These are phyloP conservation scores for Triplophysa rosa DNA, from an alignment of 2,113 vertebrate genomes.

Conservation along the genomic window DNA sequence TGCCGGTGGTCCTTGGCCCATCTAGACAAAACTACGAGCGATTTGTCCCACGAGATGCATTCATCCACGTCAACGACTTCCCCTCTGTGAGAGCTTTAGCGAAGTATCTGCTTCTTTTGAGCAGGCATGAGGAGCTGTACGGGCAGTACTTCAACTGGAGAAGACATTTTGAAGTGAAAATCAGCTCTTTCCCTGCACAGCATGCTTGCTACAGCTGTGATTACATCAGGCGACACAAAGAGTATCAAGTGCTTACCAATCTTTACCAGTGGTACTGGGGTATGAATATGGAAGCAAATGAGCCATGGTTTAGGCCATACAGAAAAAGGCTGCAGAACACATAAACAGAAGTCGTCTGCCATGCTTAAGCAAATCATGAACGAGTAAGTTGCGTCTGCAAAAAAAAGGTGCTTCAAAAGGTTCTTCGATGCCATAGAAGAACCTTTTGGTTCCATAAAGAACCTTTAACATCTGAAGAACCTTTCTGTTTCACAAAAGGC, in stretches of 20 bases:
- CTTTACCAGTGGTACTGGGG: conserved; percentile 85
- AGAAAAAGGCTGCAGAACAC: too few species aligned
- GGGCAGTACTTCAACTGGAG: conserved; percentile 83
- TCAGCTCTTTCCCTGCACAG: conserved; percentile 77
- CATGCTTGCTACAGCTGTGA: conserved; percentile 80
- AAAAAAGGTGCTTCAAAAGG: too few species aligned
- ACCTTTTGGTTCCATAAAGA: too few species aligned
- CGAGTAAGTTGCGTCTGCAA: too few species aligned
- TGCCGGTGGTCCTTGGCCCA: conserved; percentile 80
- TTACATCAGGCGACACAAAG: conserved; percentile 76
- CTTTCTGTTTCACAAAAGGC: too few species aligned
- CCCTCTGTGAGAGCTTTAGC: conserved; percentile 79
- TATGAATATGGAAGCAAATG: conserved; percentile 47
- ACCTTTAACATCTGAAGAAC: too few species aligned
- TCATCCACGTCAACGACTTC: conserved; percentile 85
- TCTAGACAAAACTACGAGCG: conserved; percentile 83
- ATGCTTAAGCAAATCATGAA: too few species aligned
- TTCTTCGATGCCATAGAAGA: too few species aligned
- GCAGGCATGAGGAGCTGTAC: conserved; percentile 77
- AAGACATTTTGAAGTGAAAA: conserved; percentile 76
- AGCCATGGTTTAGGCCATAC: background rate
- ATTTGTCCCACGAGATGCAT: conserved; percentile 81
- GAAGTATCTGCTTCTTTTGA: conserved; percentile 76
- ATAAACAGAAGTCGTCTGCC: too few species aligned
- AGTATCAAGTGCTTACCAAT: conserved; percentile 78